Percentiles rank a stretch among this genome's conserved stretches.
Evolutionary conservation across 2,888 invertebrate species (phyloP).

Genomic region (Macrophya annulata): DNA sequence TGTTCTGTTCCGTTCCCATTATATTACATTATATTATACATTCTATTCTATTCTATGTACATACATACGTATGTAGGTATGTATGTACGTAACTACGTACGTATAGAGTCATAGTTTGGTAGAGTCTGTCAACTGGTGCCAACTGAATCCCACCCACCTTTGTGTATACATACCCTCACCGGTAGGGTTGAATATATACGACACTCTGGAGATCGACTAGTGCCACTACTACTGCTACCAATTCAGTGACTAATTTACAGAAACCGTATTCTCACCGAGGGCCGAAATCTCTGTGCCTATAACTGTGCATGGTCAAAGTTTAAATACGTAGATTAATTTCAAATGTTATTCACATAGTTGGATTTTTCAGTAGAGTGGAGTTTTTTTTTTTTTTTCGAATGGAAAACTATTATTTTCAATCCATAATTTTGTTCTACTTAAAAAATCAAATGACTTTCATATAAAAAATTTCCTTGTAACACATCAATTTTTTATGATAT

Average conservation of each 20-base stretch:
- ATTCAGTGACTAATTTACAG: neutral
- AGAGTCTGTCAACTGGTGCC: neutral
- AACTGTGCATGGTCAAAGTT: neutral
- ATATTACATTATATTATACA: conserved; percentile 25
- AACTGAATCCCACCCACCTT: neutral
- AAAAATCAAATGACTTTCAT: too few species aligned
- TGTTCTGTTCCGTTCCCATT: conserved; percentile 32
- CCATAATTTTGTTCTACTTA: too few species aligned
- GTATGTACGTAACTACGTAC: neutral
- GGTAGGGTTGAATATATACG: neutral
- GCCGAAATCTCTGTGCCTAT: neutral
- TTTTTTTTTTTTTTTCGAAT: too few species aligned
- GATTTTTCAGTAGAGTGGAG: too few species aligned
- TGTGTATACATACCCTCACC: neutral
- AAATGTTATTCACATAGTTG: too few species aligned
- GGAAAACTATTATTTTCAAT: too few species aligned
- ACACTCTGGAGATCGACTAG: conserved; percentile 9
- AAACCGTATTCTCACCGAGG: neutral
- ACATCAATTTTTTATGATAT: too few species aligned
- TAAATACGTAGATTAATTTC: neutral
- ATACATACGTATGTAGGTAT: neutral
- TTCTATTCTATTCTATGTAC: conserved; percentile 19
- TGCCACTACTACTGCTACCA: neutral
- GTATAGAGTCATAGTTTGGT: neutral
- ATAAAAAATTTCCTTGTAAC: too few species aligned